Conservation (phyloP, 2,113 vertebrate species). For the Corapipo altera region DNA sequence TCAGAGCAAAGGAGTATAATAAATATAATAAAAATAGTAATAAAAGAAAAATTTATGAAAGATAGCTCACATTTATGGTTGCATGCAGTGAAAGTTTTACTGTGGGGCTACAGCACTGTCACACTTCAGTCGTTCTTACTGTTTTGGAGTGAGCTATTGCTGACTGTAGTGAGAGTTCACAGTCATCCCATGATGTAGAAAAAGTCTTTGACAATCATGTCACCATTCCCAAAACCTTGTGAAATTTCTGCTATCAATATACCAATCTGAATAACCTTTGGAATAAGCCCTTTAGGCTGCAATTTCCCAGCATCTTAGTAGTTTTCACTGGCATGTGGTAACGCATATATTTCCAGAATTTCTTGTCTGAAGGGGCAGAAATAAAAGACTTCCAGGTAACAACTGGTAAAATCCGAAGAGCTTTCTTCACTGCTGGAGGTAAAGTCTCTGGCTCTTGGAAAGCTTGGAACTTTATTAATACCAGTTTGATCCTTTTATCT, state of each 20-base stretch:
- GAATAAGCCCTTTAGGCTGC: not conserved
- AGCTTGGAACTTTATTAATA: conserved; percentile 76
- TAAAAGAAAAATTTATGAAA: not conserved
- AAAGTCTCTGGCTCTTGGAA: conserved; percentile 74
- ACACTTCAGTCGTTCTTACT: not conserved
- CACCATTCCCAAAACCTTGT: not conserved
- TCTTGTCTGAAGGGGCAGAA: conserved; percentile 46
- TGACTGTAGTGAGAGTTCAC: not conserved
- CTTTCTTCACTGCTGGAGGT: conserved; percentile 77
- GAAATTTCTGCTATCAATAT: not conserved
- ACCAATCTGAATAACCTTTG: not conserved
- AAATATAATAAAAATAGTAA: not conserved
- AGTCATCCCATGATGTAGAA: not conserved
- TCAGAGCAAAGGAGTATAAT: not conserved
- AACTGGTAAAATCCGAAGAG: conserved; percentile 81
- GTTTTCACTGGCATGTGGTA: conserved; percentile 79
- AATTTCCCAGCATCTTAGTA: not conserved
- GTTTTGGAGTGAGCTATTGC: not conserved
- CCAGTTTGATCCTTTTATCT: conserved; percentile 73
- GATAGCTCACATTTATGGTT: not conserved
- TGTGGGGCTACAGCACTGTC: not conserved
- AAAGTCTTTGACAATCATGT: not conserved
- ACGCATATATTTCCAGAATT: conserved; percentile 82
- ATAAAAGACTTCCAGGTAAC: conserved; percentile 74
- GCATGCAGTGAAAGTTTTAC: not conserved